Base-by-base conservation (phyloP, 2,888 invertebrate genomes). In the Drosophila flavopinicola region DNA sequence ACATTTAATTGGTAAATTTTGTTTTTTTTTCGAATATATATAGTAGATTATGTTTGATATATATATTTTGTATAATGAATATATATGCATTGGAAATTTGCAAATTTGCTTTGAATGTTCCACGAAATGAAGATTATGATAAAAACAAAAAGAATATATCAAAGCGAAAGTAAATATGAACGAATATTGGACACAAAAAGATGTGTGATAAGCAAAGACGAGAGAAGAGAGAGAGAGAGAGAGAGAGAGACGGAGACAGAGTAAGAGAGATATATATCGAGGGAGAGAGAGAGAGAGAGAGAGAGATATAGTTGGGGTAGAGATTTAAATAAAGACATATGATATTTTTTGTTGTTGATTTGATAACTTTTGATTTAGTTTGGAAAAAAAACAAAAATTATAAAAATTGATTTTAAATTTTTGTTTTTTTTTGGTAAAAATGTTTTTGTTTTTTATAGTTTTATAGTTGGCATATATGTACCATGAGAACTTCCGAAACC, bases 401-500 rank as follows among this genome's bases (percentile, higher is more conserved):
- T 29, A 65, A 68, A 60, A 59, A 25, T 63, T 69, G 27, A 51
- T 56, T 49, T 42, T 63, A 20, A 29, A 13, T 59, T 48, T 59
- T 23, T 47, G 6, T 20, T 57, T 37, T 24, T 15, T 15, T 6
- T 51, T 54, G 10, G 7, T 37, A 27, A 45, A 67, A 57, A 76
- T 78, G 58, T 47, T 70, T 66, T 66, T 25, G n/a, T n/a, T n/a
- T n/a, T n/a, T n/a, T n/a, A n/a, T n/a, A n/a, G n/a, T n/a, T n/a
- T n/a, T n/a, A n/a, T 37, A 57, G 49, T 58, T 58, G 30, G 38
- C 66, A 73, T 64, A 63, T 92, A 92, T 93, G 93, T 96, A 98
- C 98, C 98, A 98, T 98, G 94, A 97, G 95, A 93, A 98, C 98
- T 95, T 98, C 98, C 93, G 97, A 98, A 93, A 98, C 96, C 92